Base-by-base conservation (phyloP, 1,140 invertebrate species). In the Andricus grossulariae region DNA sequence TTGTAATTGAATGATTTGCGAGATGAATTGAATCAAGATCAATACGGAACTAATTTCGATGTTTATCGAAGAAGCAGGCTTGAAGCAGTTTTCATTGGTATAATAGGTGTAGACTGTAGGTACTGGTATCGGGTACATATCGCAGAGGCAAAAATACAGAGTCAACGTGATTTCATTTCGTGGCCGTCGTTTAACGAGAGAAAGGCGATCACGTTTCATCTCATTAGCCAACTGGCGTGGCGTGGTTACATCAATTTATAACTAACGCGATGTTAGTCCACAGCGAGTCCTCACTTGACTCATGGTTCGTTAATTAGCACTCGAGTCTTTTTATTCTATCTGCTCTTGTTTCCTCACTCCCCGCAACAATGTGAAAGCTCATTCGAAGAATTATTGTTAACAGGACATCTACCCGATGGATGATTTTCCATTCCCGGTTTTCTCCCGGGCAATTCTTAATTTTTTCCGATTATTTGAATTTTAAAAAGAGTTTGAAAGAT, bases 161-260 rank as follows among this genome's bases (percentile, higher is more conserved):
- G 77, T 71, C 72, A 49, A 75, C 21, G 76, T 25, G 57, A 82
- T 78, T 82, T 76, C 72, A 78, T 76, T 79, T 72, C 32, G 73
- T 55, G 73, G 39, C 57, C 19, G 66, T 66, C 55, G 49, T 72
- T 80, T 82, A 82, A 82, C 81, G 76, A 82, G 81, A 80, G 81
- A 82, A 82, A 82, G 81, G 81, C 81, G 71, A 74, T 80, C 78
- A 79, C 81, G 78, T 78, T 78, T 80, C 76, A 79, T 82, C 81
- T 82, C 78, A 82, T 82, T 82, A 82, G 74, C 25, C 73, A 75
- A 71, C 21, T 71, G 73, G 71, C 49, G 66, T 71, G 73, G 71
- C 25, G 80, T 73, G 73, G 73, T 82, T 79, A 77, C 73, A 77
- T 80, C 78, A 80, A 82, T 80, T 82, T 82, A 80, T 76, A 76